A percentile compares a stretch with the other conserved stretches of the same genome.
phyloP scores from a whole-genome alignment of 2,797 vertebrate species.

The Brotula barbata region DNA sequence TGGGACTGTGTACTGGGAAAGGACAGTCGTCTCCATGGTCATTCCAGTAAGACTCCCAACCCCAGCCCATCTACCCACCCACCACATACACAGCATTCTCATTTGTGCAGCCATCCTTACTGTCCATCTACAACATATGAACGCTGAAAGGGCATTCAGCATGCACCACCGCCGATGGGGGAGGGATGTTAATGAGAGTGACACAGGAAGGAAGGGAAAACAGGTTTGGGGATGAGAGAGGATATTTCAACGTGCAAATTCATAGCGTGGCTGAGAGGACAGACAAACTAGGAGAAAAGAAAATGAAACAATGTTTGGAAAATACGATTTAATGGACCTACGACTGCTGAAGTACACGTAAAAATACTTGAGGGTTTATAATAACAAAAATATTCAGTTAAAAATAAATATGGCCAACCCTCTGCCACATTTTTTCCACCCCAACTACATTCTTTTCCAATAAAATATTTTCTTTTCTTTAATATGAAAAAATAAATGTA shows the following conservation, averaged over 20 bases:
- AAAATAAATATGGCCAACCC: too few relatives aligned
- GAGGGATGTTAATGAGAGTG: slow-evolving; percentile 44
- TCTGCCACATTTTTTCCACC: too few relatives aligned
- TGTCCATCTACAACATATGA: slow-evolving; percentile 57
- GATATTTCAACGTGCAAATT: slow-evolving; percentile 33
- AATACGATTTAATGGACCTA: too few relatives aligned
- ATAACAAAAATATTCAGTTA: too few relatives aligned
- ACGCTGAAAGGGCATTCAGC: slow-evolving; percentile 57
- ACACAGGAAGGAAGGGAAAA: slow-evolving; percentile 4
- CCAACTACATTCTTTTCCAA: too few relatives aligned
- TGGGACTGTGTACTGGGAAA: slow-evolving; percentile 36
- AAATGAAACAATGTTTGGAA: background rate
- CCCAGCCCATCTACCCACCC: slow-evolving; percentile 4
- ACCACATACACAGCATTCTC: slow-evolving; percentile 17
- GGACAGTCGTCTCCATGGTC: slow-evolving; percentile 47
- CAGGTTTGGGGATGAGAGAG: slow-evolving; percentile 21
- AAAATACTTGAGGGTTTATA: too few relatives aligned
- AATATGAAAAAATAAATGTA: too few relatives aligned
- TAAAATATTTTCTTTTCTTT: too few relatives aligned
- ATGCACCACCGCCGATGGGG: slow-evolving; percentile 55
- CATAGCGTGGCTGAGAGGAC: slow-evolving; percentile 18
- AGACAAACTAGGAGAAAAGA: too few relatives aligned
- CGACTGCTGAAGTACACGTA: too few relatives aligned
- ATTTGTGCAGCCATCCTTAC: slow-evolving; percentile 48
- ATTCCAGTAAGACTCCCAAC: slow-evolving; percentile 44